Evolutionary conservation across 1,140 invertebrate genomes (phyloP), one percentile per base, ranked within the genome.

Genomic region (Leguminivora glycinivorella): DNA sequence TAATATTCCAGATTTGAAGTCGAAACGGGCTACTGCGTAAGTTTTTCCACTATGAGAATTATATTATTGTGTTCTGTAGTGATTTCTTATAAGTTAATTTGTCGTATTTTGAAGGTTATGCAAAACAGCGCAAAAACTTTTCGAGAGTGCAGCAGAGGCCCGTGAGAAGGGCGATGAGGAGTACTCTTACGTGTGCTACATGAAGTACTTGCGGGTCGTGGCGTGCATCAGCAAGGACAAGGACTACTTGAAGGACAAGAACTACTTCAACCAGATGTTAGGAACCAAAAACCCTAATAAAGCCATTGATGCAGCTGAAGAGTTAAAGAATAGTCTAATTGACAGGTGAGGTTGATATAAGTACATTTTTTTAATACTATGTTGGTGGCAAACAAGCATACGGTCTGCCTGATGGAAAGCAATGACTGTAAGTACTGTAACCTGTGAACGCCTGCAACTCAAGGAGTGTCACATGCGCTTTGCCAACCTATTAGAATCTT

Each of bases 181-280:
- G 79, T 75, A 87, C 52, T 94, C 95, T 0, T 97, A 95, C 76
- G 92, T 96, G 25, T 89, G 93, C 38, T 95, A 94, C 70, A 95
- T 95, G 93, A 94, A 94, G 83, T 96, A 95, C 84, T 89, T 96
- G 22, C 93, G 93, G 40, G 83, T 94, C 12, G 81, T 96, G 0
- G 83, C 92, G 1, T 92, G 85, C 72, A 89, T 95, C 67, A 93
- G 91, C 71, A 93, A 89, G 10, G 92, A 91, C 68, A 84, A 92
- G 7, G 93, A 94, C 67, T 94, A 94, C 79, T 74, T 86, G 26
- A 89, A 92, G 56, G 88, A 94, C 69, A 93, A 94, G 80, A 82
- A 90, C 17, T 93, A 92, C 75, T 94, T 93, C 80, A 93, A 89
- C 26, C 92, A 90, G 76, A 91, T 94, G 75, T 81, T 94, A 9